phyloP scores from a whole-genome alignment of 2,888 invertebrate species.

The Xanthia icteritia region DNA sequence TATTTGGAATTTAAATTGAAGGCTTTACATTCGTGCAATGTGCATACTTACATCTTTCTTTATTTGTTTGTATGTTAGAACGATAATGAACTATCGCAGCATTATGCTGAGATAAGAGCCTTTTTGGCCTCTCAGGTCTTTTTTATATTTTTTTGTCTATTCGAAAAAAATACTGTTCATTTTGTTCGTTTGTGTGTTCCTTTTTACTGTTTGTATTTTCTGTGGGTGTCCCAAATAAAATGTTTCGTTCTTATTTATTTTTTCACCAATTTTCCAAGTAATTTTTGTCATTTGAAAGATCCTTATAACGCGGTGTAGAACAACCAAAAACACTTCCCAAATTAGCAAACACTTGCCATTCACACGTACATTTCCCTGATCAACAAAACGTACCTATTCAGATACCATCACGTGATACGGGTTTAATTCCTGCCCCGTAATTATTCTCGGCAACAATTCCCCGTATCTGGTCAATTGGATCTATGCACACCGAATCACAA shows the following conservation, averaged over 20 bases:
- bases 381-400: conserved; percentile 38
- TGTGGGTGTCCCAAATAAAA: no score
- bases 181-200: no score
- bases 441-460: conserved; percentile 45
- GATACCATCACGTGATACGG: conserved; percentile 30
- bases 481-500: conserved; percentile 46
- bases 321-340: not conserved
- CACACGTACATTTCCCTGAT: conserved; percentile 6
- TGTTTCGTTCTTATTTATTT: no score
- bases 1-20: conserved; percentile 5
- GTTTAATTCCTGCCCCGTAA: conserved; percentile 44
- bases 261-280: not conserved
- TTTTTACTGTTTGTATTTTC: not conserved
- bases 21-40: not conserved
- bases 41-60: not conserved
- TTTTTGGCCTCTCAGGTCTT: no score
- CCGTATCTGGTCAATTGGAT: conserved; percentile 49
- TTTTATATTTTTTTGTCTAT: not conserved
- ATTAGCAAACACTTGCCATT: conserved; percentile 1
- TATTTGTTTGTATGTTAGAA: not conserved
- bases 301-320: no score
- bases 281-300: not conserved
- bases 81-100: not conserved
- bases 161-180: not conserved
- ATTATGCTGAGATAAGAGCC: no score